Percentiles rank a stretch among this genome's conserved stretches.
phyloP scores from a whole-genome alignment of 2,797 vertebrate genomes.

The Characodon lateralis region DNA sequence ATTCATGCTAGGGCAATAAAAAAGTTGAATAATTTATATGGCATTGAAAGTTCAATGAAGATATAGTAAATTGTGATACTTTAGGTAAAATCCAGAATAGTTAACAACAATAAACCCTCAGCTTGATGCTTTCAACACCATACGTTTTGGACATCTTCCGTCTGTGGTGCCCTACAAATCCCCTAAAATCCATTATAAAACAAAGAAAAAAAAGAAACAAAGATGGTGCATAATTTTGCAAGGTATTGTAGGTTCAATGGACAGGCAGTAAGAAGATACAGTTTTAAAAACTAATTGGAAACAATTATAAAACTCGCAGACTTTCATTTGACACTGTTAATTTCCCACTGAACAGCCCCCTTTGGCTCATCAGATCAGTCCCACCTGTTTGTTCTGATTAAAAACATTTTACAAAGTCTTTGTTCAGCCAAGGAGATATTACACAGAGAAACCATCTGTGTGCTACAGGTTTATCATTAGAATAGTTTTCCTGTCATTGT shows the following conservation, averaged over 20 bases:
- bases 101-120: not conserved
- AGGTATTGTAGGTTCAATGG: not conserved
- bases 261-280: not conserved
- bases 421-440: conserved; percentile 19
- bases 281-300: not conserved
- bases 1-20: not conserved
- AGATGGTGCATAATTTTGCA: not conserved
- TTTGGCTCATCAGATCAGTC: conserved; percentile 1
- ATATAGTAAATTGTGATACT: not conserved
- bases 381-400: conserved; percentile 27
- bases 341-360: conserved; percentile 17
- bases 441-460: conserved; percentile 37
- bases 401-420: conserved; percentile 30
- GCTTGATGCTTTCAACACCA: not conserved
- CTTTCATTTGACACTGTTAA: conserved; percentile 23
- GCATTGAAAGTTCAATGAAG: not conserved
- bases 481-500: conserved; percentile 24
- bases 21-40: not conserved
- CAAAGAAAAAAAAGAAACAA: not conserved
- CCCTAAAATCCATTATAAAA: not conserved
- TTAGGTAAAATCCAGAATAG: not conserved
- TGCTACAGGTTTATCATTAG: conserved; percentile 28
- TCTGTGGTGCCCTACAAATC: not conserved
- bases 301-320: conserved; percentile 12
- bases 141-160: not conserved